These are phyloP conservation scores for Oreohelix idahoensis DNA, from an alignment of 1,140 invertebrate genomes.

Conservation along the genomic window DNA sequence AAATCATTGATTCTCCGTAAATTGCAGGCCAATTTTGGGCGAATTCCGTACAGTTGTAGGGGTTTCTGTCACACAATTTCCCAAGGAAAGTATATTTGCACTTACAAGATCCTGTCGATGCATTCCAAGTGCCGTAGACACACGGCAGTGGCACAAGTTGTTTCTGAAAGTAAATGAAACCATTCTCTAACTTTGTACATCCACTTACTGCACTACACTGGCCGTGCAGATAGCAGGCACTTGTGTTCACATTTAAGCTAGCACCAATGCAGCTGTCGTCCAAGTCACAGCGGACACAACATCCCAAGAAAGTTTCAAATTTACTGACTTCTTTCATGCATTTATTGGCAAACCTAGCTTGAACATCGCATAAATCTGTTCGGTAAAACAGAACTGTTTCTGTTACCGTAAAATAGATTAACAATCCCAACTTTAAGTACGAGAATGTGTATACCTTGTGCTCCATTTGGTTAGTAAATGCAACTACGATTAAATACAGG, in stretches of 20 bases:
- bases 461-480: no score
- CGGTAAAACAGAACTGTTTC: neutral
- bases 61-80: neutral
- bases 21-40: neutral
- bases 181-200: neutral
- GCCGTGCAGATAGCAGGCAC: neutral
- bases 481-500: no score
- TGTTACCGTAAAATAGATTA: neutral
- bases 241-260: neutral
- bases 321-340: neutral
- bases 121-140: neutral
- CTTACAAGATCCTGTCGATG: neutral
- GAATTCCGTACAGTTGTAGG: neutral
- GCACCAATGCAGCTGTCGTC: neutral
- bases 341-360: neutral
- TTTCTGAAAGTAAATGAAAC: neutral
- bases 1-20: neutral
- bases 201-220: neutral
- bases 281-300: neutral
- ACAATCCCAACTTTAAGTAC: neutral
- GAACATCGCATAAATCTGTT: neutral
- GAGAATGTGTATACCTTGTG: no score
- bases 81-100: neutral
- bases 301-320: neutral
- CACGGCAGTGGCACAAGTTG: neutral